A percentile compares a stretch with the other conserved stretches of the same genome.
phyloP scores from a whole-genome alignment of 1,140 invertebrate species.

The Sipha flava region DNA sequence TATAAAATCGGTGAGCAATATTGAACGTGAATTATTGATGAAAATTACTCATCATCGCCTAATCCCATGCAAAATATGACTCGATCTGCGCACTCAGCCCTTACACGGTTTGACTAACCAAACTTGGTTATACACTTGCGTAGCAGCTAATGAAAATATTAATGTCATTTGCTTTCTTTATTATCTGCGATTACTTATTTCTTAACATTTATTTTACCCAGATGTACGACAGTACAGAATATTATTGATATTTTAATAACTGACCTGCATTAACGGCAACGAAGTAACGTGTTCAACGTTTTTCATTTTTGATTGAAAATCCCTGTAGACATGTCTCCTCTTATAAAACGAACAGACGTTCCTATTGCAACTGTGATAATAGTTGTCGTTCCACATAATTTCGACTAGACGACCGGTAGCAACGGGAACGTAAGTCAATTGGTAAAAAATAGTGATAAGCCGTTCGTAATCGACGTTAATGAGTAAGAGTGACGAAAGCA shows the following conservation, averaged over 20 bases:
- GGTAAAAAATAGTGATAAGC: background rate
- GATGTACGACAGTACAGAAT: background rate
- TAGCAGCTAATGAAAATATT: too few relatives aligned
- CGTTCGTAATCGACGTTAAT: background rate
- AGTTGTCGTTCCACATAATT: slow-evolving; percentile 17
- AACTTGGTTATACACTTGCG: background rate
- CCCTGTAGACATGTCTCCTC: background rate
- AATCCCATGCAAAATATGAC: background rate
- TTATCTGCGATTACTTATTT: too few relatives aligned
- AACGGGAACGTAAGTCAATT: background rate
- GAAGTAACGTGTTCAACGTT: background rate
- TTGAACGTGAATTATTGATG: too few relatives aligned
- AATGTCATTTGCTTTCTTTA: too few relatives aligned
- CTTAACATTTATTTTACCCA: background rate
- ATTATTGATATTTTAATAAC: background rate
- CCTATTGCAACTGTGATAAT: background rate
- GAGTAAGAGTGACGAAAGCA: too few relatives aligned
- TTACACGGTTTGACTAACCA: background rate
- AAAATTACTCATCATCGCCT: background rate
- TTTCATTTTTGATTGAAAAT: slow-evolving; percentile 17
- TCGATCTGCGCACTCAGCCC: background rate
- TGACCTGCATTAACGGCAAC: slow-evolving; percentile 21
- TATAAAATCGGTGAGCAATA: too few relatives aligned
- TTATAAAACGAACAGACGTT: background rate
- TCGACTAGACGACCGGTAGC: background rate